phyloP scores from a whole-genome alignment of 2,888 invertebrate genomes.

The Dysmachus trigonus region DNA sequence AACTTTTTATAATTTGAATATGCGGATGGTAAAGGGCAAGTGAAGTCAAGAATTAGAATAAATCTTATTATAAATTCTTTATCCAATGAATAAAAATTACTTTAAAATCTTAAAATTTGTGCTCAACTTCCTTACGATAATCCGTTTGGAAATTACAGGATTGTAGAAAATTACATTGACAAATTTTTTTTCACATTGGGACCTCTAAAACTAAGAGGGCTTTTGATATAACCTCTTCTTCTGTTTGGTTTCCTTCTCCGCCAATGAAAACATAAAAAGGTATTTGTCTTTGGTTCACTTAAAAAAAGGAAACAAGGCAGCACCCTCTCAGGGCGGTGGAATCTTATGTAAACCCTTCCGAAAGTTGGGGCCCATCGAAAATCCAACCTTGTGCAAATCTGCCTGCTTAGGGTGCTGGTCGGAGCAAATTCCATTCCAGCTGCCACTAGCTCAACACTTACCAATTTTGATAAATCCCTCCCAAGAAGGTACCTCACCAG shows the following conservation, averaged over 20 bases:
- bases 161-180: neutral
- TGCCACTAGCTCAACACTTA: neutral
- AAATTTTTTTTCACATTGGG: neutral
- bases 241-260: neutral
- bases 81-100: neutral
- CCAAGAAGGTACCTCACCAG: neutral
- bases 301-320: neutral
- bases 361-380: neutral
- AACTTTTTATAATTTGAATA: too few species aligned
- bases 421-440: neutral
- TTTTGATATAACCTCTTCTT: neutral
- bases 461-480: neutral
- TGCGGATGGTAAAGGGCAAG: too few species aligned
- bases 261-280: neutral
- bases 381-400: neutral
- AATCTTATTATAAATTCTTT: too few species aligned
- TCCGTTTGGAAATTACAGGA: neutral
- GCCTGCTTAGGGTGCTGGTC: neutral
- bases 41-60: too few species aligned
- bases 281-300: neutral
- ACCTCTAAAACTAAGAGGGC: neutral
- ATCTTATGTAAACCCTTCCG: neutral
- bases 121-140: neutral
- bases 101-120: too few species aligned
- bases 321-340: neutral